A percentile compares a stretch with the other conserved stretches of the same genome.
These are phyloP conservation scores for Drosophila nasuta DNA, from an alignment of 1,140 invertebrate species.

Conservation along the genomic window DNA sequence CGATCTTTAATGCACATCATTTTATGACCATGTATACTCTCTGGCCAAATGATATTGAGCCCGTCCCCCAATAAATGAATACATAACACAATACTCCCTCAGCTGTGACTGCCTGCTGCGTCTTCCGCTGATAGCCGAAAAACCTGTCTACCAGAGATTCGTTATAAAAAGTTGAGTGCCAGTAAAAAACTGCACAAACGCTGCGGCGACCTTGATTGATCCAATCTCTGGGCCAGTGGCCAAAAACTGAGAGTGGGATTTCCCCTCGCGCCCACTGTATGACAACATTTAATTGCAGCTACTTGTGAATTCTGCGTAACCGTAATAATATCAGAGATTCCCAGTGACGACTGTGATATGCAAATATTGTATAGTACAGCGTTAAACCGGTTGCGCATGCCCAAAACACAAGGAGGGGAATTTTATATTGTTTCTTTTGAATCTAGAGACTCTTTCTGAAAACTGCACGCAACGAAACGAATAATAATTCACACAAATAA, in stretches of 20 bases:
- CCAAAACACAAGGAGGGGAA: conserved; percentile 39
- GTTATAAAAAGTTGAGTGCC: conserved; percentile 22
- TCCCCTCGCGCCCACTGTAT: neutral
- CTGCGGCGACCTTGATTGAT: conserved; percentile 47
- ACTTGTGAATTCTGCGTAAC: conserved; percentile 62
- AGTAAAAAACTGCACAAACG: conserved; percentile 26
- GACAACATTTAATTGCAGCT: conserved; percentile 7
- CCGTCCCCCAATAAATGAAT: neutral
- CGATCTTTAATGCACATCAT: neutral
- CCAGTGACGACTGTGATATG: conserved; percentile 40
- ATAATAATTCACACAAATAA: conserved; percentile 21
- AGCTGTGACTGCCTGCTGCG: neutral
- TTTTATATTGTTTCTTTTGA: conserved; percentile 26
- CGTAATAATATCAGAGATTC: conserved; percentile 44
- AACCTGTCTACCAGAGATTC: conserved; percentile 52
- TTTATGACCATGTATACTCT: neutral
- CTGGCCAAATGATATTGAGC: neutral
- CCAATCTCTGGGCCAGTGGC: conserved; percentile 45
- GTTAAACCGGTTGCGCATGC: conserved; percentile 41
- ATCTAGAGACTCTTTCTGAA: conserved; percentile 32
- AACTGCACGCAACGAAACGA: conserved; percentile 39
- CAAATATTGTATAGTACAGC: conserved; percentile 6
- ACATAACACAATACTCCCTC: neutral
- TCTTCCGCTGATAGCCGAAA: conserved; percentile 25
- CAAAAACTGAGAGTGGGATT: conserved; percentile 33